Conservation (phyloP, 2,797 vertebrate genomes). For the Odontamblyopus rebecca region DNA sequence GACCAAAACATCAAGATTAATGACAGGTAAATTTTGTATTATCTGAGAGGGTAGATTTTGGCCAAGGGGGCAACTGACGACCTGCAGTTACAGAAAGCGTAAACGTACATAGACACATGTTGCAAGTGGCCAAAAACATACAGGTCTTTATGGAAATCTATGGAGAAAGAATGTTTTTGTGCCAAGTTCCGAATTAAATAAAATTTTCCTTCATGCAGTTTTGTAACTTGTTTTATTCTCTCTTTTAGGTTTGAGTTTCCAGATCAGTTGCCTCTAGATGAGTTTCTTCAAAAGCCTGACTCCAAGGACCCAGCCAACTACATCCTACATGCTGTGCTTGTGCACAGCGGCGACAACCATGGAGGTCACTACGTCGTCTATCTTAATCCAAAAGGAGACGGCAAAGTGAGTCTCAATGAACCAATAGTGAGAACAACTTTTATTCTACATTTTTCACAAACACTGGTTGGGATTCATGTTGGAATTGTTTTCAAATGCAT, state of each 20-base stretch:
- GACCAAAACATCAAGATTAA: slow-evolving; percentile 99
- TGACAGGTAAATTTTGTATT: slow-evolving; percentile 81
- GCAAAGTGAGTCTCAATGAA: slow-evolving; percentile 92
- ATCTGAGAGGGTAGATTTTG: background rate
- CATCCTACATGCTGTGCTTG: slow-evolving; percentile 95
- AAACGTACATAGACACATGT: background rate
- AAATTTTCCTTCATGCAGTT: background rate
- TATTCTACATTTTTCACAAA: slow-evolving; percentile 56
- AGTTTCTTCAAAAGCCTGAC: slow-evolving; percentile 98
- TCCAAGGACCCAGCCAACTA: slow-evolving; percentile 98
- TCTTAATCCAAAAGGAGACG: slow-evolving; percentile 97
- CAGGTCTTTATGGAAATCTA: too few relatives aligned
- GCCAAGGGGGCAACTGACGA: background rate
- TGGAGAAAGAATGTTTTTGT: too few relatives aligned
- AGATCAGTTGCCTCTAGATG: slow-evolving; percentile 95
- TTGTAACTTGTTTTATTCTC: background rate
- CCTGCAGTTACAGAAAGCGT: background rate
- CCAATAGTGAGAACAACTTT: slow-evolving; percentile 77
- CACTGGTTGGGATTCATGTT: slow-evolving; percentile 16
- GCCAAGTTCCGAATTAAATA: background rate
- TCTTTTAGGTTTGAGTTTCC: slow-evolving; percentile 93
- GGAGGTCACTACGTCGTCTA: slow-evolving; percentile 99
- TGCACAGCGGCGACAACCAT: slow-evolving; percentile 99
- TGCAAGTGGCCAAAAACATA: too few relatives aligned
- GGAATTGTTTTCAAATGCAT: background rate